Evolutionary conservation across 2,113 vertebrate genomes (phyloP).

Genomic region (Paedocypris sp.): DNA sequence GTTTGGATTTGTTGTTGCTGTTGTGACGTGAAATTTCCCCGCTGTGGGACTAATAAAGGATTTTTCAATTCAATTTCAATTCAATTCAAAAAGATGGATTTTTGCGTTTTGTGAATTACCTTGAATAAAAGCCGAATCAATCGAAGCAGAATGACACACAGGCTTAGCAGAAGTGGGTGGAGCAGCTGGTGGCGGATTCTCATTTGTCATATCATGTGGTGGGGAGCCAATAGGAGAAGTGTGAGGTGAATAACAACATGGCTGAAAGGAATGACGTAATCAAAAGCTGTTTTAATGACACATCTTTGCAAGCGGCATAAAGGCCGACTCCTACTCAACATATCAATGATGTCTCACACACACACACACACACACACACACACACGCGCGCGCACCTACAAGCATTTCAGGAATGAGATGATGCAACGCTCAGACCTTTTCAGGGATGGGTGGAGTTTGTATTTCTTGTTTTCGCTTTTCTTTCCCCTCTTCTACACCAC

Average conservation of each 20-base stretch:
- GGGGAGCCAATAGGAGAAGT: constrained; percentile 23
- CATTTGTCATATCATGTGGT: constrained; percentile 31
- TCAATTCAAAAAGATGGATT: too few relatives aligned
- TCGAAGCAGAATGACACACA: constrained; percentile 17
- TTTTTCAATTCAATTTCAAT: too few relatives aligned
- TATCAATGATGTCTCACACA: not conserved
- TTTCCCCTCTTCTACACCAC: constrained; percentile 37
- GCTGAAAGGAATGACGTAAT: constrained; percentile 4
- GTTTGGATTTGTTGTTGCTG: too few relatives aligned
- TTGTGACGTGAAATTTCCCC: too few relatives aligned
- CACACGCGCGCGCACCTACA: too few relatives aligned
- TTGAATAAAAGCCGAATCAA: constrained; percentile 29
- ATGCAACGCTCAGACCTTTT: constrained; percentile 45
- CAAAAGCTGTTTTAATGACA: not conserved
- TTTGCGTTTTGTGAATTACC: constrained; percentile 36
- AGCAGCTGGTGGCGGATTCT: constrained; percentile 33
- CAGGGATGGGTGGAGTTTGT: constrained; percentile 43
- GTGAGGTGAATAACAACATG: constrained; percentile 30
- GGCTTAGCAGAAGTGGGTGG: constrained; percentile 21
- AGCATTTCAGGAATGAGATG: not conserved
- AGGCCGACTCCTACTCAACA: not conserved
- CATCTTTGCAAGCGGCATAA: not conserved
- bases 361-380: too few relatives aligned
- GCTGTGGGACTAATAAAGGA: too few relatives aligned
- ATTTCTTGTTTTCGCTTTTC: constrained; percentile 44